Evolutionary conservation across 2,888 invertebrate species (phyloP), one percentile per base, ranked within the genome.

Genomic region (Empis stercorea): DNA sequence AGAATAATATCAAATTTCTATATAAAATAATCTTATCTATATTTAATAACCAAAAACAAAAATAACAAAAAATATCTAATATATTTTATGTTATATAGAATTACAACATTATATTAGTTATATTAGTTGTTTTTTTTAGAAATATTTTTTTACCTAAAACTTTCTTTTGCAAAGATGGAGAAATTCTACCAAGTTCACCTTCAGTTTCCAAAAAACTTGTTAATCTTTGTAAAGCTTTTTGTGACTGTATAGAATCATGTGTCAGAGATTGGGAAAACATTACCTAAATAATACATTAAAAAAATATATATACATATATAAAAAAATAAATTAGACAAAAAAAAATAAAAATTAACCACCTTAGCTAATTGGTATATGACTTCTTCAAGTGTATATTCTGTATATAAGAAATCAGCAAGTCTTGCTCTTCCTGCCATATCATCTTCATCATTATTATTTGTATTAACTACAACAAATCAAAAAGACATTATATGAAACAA

Each of bases 281-380:
- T 61, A 85, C 76, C 78, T 78, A 57, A 7, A 55, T 53, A 47
- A 1, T 3, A 9, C n/a, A 14, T n/a, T n/a, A n/a, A n/a, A 7
- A 14, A 14, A 14, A 46, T 34, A 41, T 15, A n/a, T 37, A n/a
- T n/a, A n/a, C n/a, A 30, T 30, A 23, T 23, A 30, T 30, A 27
- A 13, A 38, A 32, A 46, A 15, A 10, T 14, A 17, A 37, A 44
- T 39, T 11, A 11, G 27, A 9, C 11, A 4, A n/a, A n/a, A 4
- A 27, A 27, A 4, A 9, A 27, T 39, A 48, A 43, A 32, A 34
- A 48, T 49, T 60, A n/a, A n/a, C n/a, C n/a, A 76, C 82, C 73
- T 84, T 84, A 17, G 85, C 84, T 44, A 87, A 71, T 57, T 85
- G 84, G 61, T 87, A 87, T 53, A 87, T 83, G 16, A 87, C 80